Base-by-base conservation (phyloP, 2,888 invertebrate genomes). In the Torymus tubicola region DNA sequence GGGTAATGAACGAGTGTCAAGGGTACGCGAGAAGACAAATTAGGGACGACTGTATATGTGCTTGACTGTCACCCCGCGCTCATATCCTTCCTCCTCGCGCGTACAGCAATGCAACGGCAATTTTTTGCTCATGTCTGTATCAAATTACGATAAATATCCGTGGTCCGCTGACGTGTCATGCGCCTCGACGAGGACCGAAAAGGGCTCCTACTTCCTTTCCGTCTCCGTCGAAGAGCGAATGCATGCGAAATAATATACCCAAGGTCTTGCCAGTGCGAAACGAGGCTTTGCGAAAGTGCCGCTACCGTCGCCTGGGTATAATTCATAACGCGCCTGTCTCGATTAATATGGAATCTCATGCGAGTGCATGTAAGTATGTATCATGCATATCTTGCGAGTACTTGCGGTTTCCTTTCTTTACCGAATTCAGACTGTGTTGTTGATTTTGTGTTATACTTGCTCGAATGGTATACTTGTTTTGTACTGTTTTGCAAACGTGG, bases 121-220 rank as follows among this genome's bases (percentile, higher is more conserved):
- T 70, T 71, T 75, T 72, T 61, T 57, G 14, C 8, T 31, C 16
- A 24, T 52, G 73, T 52, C 65, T 57, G 72, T 75, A 81, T 81
- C 78, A 79, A 81, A 81, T 81, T 79, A 76, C 81, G 72, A 81
- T 81, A 78, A 81, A 81, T 75, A 81, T 74, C 31, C 3, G 31
- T 18, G 65, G 63, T 11, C 50, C 14, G 68, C 21, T 72, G 76
- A 80, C 72, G 4, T 31, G 31, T 3, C n/a, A 53, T 10, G 74
- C 14, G 18, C 24, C 57, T 77, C 24, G 68, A 57, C 58, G 71
- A 75, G 65, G 42, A 61, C 50, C 67, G 2, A 31, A 31, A 58
- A n/a, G 53, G 63, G 52, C 70, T 60, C 53, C 63, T 60, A 61
- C 12, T 55, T 61, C 21, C 55, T 72, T 72, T 65, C 65, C 61